These are phyloP conservation scores for Brienomyrus brachyistius DNA, from an alignment of 2,113 vertebrate genomes.

Conservation along the genomic window DNA sequence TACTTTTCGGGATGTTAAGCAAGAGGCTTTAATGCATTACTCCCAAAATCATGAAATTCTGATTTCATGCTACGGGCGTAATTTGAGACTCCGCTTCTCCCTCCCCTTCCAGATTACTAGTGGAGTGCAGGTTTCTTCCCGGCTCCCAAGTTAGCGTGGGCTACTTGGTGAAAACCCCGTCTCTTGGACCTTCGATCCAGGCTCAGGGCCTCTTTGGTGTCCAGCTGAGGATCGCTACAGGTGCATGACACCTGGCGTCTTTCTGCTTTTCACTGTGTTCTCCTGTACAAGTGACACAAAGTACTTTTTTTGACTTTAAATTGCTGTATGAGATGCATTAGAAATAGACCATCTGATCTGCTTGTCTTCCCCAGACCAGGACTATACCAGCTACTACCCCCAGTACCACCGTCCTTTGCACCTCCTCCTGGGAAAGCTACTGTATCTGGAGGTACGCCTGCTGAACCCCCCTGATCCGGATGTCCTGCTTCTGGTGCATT, in stretches of 20 bases:
- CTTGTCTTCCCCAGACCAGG: constrained; percentile 37
- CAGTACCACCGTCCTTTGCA: constrained; percentile 63
- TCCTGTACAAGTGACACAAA: not conserved
- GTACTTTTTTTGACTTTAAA: not conserved
- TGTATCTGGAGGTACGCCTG: constrained; percentile 62
- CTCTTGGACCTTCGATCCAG: constrained; percentile 48
- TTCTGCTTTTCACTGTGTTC: not conserved
- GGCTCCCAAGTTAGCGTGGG: constrained; percentile 46
- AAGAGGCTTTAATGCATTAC: not conserved
- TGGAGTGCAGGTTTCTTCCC: constrained; percentile 59
- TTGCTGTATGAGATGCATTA: not conserved
- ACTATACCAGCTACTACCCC: constrained; percentile 56
- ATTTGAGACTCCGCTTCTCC: not conserved
- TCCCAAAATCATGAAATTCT: not conserved
- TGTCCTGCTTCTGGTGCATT: constrained; percentile 61
- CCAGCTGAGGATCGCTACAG: constrained; percentile 64
- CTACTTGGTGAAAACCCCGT: constrained; percentile 60
- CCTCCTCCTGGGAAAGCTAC: constrained; percentile 56
- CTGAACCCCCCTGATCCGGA: constrained; percentile 55
- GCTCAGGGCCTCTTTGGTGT: constrained; percentile 58
- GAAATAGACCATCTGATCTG: not conserved
- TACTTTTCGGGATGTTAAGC: not conserved
- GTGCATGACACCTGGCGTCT: constrained; percentile 26
- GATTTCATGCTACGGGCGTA: not conserved
- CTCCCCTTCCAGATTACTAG: constrained; percentile 47